Evolutionary conservation across 2,888 invertebrate species (phyloP).

Genomic region (Pheosia tremula): DNA sequence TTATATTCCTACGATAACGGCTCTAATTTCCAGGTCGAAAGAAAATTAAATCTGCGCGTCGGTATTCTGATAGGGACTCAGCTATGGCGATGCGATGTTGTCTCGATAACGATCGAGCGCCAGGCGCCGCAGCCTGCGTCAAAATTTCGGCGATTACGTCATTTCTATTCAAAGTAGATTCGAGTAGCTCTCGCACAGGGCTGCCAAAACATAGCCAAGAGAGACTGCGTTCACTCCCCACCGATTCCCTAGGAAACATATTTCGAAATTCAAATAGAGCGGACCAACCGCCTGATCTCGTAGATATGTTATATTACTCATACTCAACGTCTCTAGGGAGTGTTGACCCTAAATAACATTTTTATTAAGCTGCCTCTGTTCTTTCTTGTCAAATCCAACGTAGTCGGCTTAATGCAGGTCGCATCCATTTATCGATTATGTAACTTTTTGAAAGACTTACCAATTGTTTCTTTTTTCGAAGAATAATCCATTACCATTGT

Average conservation of each 20-base stretch:
- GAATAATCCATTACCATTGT: too few relatives aligned
- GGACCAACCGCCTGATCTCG: slow-evolving; percentile 42
- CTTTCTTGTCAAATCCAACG: slow-evolving; percentile 14
- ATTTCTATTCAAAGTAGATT: slow-evolving; percentile 71
- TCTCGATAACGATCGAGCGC: slow-evolving; percentile 52
- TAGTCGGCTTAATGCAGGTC: too few relatives aligned
- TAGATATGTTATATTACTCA: slow-evolving; percentile 39
- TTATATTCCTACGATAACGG: slow-evolving; percentile 33
- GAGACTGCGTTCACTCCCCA: slow-evolving; percentile 32
- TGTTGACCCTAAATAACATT: slow-evolving; percentile 32
- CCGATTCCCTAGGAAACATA: slow-evolving; percentile 47
- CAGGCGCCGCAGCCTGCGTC: slow-evolving; percentile 53
- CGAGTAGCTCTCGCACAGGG: slow-evolving; percentile 46
- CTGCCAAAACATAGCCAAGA: slow-evolving; percentile 43
- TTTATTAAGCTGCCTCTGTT: slow-evolving; percentile 21
- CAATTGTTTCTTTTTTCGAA: too few relatives aligned
- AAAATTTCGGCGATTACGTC: slow-evolving; percentile 64
- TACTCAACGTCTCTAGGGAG: slow-evolving; percentile 32
- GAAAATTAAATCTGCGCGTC: slow-evolving; percentile 51
- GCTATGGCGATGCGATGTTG: slow-evolving; percentile 50
- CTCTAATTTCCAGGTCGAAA: slow-evolving; percentile 40
- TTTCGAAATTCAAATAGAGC: slow-evolving; percentile 62
- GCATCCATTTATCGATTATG: too few relatives aligned
- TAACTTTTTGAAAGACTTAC: too few relatives aligned
- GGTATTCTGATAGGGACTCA: slow-evolving; percentile 39